phyloP scores from a whole-genome alignment of 2,113 vertebrate genomes.

The Nycticryphes semicollaris region DNA sequence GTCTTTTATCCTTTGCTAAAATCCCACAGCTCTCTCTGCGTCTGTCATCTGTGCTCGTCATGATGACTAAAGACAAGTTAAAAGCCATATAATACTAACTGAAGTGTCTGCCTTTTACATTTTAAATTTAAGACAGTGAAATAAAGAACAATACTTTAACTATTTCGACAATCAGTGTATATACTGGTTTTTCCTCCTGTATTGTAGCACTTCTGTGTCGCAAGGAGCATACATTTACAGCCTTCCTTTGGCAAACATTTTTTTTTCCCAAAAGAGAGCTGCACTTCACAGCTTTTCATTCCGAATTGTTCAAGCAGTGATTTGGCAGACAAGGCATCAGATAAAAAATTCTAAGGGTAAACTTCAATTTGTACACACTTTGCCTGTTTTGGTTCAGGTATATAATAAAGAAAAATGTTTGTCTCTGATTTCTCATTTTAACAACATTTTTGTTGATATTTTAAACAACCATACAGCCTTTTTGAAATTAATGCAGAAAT shows the following conservation, averaged over 20 bases:
- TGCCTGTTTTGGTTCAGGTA: background rate
- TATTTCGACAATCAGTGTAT: background rate
- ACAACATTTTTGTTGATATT: background rate
- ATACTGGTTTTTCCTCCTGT: accelerated
- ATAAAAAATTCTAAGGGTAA: background rate
- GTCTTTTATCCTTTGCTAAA: background rate
- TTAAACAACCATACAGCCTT: background rate
- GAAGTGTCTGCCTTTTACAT: background rate
- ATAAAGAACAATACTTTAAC: background rate
- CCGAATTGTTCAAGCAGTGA: background rate
- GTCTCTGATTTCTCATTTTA: background rate
- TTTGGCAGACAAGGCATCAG: background rate
- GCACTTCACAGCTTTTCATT: background rate
- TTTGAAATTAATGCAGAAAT: background rate
- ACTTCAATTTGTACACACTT: background rate
- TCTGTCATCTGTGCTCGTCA: background rate
- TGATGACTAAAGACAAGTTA: background rate
- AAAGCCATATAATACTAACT: background rate
- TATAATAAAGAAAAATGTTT: background rate
- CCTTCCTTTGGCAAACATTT: background rate
- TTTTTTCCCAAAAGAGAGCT: background rate
- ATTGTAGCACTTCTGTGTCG: background rate
- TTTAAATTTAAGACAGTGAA: background rate
- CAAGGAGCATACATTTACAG: background rate
- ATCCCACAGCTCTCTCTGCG: background rate